Conservation (phyloP, 2,113 vertebrate species). For the Brachirus orientalis region DNA sequence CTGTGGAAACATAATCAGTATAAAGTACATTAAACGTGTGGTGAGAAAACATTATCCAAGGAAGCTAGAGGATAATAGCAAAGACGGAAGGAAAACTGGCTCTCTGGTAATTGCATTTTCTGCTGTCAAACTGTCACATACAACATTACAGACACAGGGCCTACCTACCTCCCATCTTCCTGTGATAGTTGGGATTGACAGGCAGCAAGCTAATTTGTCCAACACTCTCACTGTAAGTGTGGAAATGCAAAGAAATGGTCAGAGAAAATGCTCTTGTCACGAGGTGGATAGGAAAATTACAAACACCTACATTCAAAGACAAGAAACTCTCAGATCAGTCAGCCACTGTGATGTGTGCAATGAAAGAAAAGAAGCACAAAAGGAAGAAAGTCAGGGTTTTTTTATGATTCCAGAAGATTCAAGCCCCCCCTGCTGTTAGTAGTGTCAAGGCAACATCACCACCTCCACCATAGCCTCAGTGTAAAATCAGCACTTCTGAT, state of each 20-base stretch:
- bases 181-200: constrained; percentile 52
- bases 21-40: constrained; percentile 25
- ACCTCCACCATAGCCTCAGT: neutral
- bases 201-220: constrained; percentile 54
- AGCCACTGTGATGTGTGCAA: neutral
- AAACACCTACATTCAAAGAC: constrained; percentile 10
- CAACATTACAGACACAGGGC: constrained; percentile 28
- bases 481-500: constrained; percentile 18
- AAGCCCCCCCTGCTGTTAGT: constrained; percentile 2
- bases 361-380: constrained; percentile 18
- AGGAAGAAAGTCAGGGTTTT: neutral
- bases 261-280: constrained; percentile 18
- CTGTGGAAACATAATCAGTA: constrained; percentile 38
- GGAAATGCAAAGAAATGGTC: constrained; percentile 20
- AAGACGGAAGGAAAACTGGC: constrained; percentile 40
- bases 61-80: constrained; percentile 24
- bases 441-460: constrained; percentile 9
- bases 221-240: constrained; percentile 26
- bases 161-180: constrained; percentile 30
- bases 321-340: constrained; percentile 26
- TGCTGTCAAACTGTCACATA: constrained; percentile 54
- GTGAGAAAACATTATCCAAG: constrained; percentile 27
- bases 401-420: neutral
- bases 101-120: constrained; percentile 40
- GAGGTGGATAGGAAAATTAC: constrained; percentile 14